phyloP scores from a whole-genome alignment of 1,140 invertebrate species.

The Drosophila hydei region DNA sequence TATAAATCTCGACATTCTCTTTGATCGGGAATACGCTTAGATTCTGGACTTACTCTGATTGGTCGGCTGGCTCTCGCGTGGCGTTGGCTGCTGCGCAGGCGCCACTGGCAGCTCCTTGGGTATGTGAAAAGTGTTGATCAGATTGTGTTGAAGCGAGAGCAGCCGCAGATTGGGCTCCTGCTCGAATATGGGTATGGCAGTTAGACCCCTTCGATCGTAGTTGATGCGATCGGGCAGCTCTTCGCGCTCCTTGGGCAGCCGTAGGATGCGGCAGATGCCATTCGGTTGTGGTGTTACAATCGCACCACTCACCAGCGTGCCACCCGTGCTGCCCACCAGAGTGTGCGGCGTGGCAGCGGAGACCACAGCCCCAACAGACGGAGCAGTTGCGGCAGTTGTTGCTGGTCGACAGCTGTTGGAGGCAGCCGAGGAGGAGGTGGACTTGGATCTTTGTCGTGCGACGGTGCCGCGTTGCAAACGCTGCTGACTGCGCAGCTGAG shows the following conservation, averaged over 20 bases:
- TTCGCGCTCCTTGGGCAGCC: conserved; percentile 88
- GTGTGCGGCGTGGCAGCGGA: conserved; percentile 53
- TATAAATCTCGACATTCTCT: no score
- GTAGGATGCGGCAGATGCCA: conserved; percentile 86
- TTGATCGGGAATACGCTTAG: no score
- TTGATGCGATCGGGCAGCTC: conserved; percentile 91
- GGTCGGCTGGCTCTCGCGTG: conserved; percentile 42
- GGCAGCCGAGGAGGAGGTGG: conserved; percentile 73
- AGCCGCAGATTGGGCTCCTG: conserved; percentile 91
- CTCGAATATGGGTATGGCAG: conserved; percentile 90
- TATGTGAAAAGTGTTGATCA: conserved; percentile 89
- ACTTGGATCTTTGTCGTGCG: conserved; percentile 72
- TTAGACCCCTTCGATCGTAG: conserved; percentile 90
- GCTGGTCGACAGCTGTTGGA: conserved; percentile 65
- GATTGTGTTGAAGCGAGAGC: conserved; percentile 95
- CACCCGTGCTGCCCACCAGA: conserved; percentile 70
- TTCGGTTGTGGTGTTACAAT: conserved; percentile 76
- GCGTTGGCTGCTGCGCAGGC: conserved; percentile 28
- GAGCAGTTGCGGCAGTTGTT: neutral
- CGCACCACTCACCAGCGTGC: conserved; percentile 69
- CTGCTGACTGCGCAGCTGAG: conserved; percentile 51
- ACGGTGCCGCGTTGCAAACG: conserved; percentile 58
- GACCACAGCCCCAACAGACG: conserved; percentile 14
- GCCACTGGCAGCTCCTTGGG: conserved; percentile 72
- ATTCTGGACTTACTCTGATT: conserved; percentile 25